Conservation (phyloP, 2,113 vertebrate species). For the Apeltes quadracus region DNA sequence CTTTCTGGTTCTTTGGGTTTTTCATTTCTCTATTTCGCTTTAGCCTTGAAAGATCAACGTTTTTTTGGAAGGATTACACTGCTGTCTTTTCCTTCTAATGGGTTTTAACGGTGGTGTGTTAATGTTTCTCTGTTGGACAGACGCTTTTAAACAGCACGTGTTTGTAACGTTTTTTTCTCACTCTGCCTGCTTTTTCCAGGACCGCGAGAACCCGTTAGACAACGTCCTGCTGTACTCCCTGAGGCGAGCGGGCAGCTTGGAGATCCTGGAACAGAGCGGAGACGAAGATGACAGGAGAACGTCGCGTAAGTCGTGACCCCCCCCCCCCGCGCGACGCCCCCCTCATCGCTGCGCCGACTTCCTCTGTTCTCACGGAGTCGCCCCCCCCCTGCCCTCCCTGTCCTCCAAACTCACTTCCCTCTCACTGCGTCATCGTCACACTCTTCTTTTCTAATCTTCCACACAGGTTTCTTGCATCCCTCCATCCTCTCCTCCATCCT, state of each 20-base stretch:
- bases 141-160: neutral
- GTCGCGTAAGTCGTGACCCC: constrained; percentile 66
- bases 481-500: constrained; percentile 67
- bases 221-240: constrained; percentile 83
- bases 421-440: constrained; percentile 26
- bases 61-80: neutral
- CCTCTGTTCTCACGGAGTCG: constrained; percentile 6
- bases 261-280: constrained; percentile 86
- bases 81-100: neutral
- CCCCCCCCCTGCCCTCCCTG: neutral
- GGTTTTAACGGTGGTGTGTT: neutral
- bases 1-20: neutral
- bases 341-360: neutral
- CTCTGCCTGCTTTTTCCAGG: constrained; percentile 69
- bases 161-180: too few species aligned
- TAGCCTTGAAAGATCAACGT: neutral
- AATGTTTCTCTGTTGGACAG: neutral
- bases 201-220: constrained; percentile 89
- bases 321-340: neutral
- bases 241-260: constrained; percentile 76
- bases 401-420: constrained; percentile 5
- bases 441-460: constrained; percentile 36
- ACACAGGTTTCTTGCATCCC: constrained; percentile 63
- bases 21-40: neutral
- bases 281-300: constrained; percentile 82